Base-by-base conservation (phyloP, 2,113 vertebrate genomes). In the Aythya baeri region DNA sequence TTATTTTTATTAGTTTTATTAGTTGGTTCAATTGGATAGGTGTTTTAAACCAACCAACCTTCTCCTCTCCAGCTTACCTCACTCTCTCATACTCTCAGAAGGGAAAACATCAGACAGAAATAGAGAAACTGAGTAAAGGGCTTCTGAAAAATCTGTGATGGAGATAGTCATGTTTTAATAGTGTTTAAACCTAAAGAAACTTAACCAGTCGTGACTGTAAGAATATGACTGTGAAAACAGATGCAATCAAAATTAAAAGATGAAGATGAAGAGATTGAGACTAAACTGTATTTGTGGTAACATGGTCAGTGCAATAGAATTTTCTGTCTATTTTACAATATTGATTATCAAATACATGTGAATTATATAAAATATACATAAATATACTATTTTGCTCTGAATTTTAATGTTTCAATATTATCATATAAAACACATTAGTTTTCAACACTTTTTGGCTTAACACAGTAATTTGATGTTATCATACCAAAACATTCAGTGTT, bases 401-500 rank as follows among this genome's bases (percentile, higher is more conserved):
- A 22, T 41, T 32, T 31, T 41, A 25, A 16, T 36, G 13, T 83
- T 86, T 55, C 13, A 23, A 2, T 67, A 1, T 16, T 67, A 75
- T 54, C 75, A 27, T 43, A 0, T 20, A 82, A 75, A 36, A 23
- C 8, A 5, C 0, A 16, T 23, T 36, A 4, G 8, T 68, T 67
- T 79, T 41, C 6, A 44, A 11, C 5, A 10, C 2, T 52, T 71
- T 72, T 67, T 63, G 22, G 2, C 27, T 63, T 73, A 84, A 25
- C 6, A 52, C 3, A 25, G 20, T 27, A 38, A 22, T 25, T 61
- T 83, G 34, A 18, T 34, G 27, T 34, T 29, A 34, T 72, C 13
- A 29, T 32, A 62, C 3, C 5, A 57, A 52, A 67, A 41, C 3
- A 27, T 23, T 49, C n/a, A 3, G n/a, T 46, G 27, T 1, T 61